These are phyloP conservation scores for Neolamprologus tretocephalus DNA, from an alignment of 2,113 vertebrate genomes.

Conservation along the genomic window DNA sequence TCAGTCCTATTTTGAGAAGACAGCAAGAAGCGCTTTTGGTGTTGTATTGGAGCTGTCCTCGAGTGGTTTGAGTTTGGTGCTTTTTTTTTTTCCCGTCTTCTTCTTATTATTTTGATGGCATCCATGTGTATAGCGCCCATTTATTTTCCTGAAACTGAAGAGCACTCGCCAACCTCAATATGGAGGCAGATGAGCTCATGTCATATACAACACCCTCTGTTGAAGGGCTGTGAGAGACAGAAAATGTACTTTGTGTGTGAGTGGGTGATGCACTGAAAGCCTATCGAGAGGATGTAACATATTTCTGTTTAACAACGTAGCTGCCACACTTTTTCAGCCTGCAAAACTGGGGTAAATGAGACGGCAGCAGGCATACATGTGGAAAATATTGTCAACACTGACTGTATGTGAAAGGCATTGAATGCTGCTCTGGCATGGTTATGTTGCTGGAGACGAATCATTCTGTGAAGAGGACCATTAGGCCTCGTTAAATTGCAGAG, in stretches of 20 bases:
- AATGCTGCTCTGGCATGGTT: not conserved
- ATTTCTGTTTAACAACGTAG: not conserved
- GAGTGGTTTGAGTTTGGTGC: not conserved
- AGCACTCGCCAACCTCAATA: not conserved
- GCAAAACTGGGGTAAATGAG: not conserved
- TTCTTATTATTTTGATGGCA: not conserved
- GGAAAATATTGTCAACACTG: not conserved
- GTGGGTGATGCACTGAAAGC: not conserved
- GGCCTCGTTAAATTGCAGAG: not conserved
- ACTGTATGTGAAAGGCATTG: not conserved
- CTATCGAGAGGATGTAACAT: not conserved
- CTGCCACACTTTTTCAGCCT: not conserved
- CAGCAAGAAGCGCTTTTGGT: not conserved
- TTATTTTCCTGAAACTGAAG: not conserved
- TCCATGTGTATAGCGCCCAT: not conserved
- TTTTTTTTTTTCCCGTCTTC: not conserved
- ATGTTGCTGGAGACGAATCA: constrained; percentile 4
- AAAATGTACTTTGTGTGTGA: not conserved
- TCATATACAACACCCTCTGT: not conserved
- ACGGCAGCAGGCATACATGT: not conserved
- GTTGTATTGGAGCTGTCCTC: not conserved
- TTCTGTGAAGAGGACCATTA: not conserved
- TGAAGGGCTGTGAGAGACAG: not conserved
- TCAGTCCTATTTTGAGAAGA: constrained; percentile 2
- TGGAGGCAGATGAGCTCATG: not conserved